These are phyloP conservation scores for Semibalanus balanoides DNA, from an alignment of 1,140 invertebrate species.

Conservation along the genomic window DNA sequence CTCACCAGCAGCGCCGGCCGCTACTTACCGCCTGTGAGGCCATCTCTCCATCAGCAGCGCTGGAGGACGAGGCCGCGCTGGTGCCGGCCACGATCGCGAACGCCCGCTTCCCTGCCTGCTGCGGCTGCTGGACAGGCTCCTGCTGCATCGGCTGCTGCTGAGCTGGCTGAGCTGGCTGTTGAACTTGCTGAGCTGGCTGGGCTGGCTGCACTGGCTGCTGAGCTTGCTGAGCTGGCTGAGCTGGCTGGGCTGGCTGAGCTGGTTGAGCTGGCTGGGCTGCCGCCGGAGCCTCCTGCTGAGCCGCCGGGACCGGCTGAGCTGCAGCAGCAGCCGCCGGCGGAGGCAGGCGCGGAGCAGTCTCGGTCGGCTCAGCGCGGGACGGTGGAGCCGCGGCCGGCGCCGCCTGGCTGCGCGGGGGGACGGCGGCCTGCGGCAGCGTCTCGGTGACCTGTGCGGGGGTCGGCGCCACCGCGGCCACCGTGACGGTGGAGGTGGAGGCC, in stretches of 20 bases:
- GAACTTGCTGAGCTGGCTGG: too few relatives aligned
- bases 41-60: background rate
- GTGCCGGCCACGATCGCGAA: conserved; percentile 2
- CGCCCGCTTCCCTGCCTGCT: conserved; percentile 20
- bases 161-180: too few relatives aligned
- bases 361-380: conserved; percentile 19
- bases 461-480: conserved; percentile 8
- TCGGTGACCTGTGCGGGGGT: conserved; percentile 15
- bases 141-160: conserved; percentile 24
- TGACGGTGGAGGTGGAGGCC: conserved; percentile 5
- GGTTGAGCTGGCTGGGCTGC: too few relatives aligned
- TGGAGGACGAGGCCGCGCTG: background rate
- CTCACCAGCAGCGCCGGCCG: too few relatives aligned
- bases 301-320: too few relatives aligned
- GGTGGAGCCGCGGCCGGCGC: conserved; percentile 22
- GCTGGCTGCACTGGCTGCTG: too few relatives aligned
- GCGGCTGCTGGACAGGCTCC: conserved; percentile 18
- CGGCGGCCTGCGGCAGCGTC: conserved; percentile 21
- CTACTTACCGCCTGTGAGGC: background rate
- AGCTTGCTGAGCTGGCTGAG: too few relatives aligned
- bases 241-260: too few relatives aligned
- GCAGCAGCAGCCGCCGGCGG: conserved; percentile 13
- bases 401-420: conserved; percentile 17
- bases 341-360: conserved; percentile 17
- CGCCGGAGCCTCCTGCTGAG: too few relatives aligned